Conservation (phyloP, 2,888 invertebrate species). For the Boloria euphrosyne region DNA sequence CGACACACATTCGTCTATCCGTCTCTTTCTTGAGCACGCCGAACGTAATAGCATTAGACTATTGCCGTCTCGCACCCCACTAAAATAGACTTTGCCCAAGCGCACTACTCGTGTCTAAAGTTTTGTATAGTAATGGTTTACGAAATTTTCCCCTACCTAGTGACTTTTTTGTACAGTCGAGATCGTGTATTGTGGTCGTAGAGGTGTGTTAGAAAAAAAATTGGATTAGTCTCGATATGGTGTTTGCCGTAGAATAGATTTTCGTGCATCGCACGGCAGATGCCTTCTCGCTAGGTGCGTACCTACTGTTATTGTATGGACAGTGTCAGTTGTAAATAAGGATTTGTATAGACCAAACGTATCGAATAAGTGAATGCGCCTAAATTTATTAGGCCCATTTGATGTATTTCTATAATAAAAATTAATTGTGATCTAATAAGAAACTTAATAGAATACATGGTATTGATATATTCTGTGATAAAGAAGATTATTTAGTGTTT, state of each 20-base stretch:
- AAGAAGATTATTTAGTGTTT: conserved; percentile 66
- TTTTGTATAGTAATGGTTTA: conserved; percentile 81
- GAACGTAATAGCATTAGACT: conserved; percentile 57
- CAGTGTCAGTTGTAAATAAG: conserved; percentile 83
- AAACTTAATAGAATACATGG: conserved; percentile 62
- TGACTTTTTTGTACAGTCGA: conserved; percentile 78
- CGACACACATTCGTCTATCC: conserved; percentile 73
- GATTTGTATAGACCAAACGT: conserved; percentile 81
- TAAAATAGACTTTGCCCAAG: conserved; percentile 82
- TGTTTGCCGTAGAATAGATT: conserved; percentile 63
- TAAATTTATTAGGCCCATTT: conserved; percentile 55
- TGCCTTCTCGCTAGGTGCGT: conserved; percentile 71
- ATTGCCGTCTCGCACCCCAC: conserved; percentile 73
- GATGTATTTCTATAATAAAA: conserved; percentile 28
- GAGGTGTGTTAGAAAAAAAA: conserved; percentile 73
- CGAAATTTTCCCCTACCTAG: conserved; percentile 81
- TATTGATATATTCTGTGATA: conserved; percentile 62
- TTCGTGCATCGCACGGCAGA: conserved; percentile 64
- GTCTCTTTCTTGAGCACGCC: conserved; percentile 63
- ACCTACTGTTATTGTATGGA: conserved; percentile 69
- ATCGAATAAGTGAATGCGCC: conserved; percentile 69
- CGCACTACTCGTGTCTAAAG: conserved; percentile 81
- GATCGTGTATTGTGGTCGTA: conserved; percentile 73
- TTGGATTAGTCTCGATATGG: conserved; percentile 66
- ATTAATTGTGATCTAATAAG: conserved; percentile 63